Percentiles rank a stretch among this genome's conserved stretches.
These are phyloP conservation scores for Sebastes itinus DNA, from an alignment of 2,797 vertebrate species.

Conservation along the genomic window DNA sequence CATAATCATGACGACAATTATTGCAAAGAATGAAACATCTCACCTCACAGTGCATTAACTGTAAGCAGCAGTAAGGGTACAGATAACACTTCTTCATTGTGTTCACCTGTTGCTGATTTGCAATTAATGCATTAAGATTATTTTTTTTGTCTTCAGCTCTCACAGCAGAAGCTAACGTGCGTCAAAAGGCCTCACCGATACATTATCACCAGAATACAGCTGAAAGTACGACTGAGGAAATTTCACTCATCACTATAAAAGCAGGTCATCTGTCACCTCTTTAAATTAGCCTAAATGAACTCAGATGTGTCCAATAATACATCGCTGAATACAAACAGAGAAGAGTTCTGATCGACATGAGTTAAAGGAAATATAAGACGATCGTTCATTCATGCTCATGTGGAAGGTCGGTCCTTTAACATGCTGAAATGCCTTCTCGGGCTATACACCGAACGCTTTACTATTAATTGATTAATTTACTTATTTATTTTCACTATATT, in stretches of 20 bases:
- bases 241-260: constrained; percentile 7
- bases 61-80: neutral
- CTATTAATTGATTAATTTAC: neutral
- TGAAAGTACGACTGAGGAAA: constrained; percentile 3
- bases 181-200: neutral
- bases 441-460: neutral
- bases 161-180: neutral
- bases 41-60: neutral
- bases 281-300: neutral
- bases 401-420: no score
- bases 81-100: neutral
- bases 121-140: neutral
- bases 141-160: neutral
- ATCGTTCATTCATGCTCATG: neutral
- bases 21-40: neutral
- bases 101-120: constrained; percentile 9
- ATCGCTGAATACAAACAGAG: neutral
- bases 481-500: neutral
- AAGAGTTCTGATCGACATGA: neutral
- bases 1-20: neutral
- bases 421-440: no score
- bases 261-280: constrained; percentile 11
- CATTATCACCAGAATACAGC: no score
- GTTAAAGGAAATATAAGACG: neutral
- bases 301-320: neutral